A percentile compares a stretch with the other conserved stretches of the same genome.
Evolutionary conservation across 2,797 vertebrate genomes (phyloP).

Genomic region (Sandelia bainsii): DNA sequence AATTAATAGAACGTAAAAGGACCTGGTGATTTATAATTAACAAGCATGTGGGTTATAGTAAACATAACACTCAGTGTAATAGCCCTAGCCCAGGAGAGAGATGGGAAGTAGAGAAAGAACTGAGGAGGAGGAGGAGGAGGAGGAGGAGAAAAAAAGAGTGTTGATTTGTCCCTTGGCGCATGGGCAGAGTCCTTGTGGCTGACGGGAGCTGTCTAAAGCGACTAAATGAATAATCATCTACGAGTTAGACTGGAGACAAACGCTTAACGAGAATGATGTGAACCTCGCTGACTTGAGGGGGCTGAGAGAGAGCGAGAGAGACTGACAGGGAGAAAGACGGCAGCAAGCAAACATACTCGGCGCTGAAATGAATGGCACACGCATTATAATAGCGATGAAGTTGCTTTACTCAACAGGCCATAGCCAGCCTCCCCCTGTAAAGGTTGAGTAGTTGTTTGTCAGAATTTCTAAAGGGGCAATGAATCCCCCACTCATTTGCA

Average conservation of each 20-base stretch:
- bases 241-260: conserved; percentile 94
- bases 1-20: conserved; percentile 97
- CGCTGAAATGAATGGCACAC: conserved; percentile 66
- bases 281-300: conserved; percentile 78
- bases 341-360: conserved; percentile 55
- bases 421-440: conserved; percentile 55
- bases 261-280: conserved; percentile 92
- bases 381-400: conserved; percentile 67
- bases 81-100: conserved; percentile 79
- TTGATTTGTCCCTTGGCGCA: conserved; percentile 80
- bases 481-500: conserved; percentile 63
- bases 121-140: conserved; percentile 65
- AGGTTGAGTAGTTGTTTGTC: conserved; percentile 75
- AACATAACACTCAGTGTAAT: conserved; percentile 81
- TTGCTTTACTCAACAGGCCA: conserved; percentile 70
- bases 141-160: conserved; percentile 58
- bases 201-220: conserved; percentile 80
- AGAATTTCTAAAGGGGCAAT: conserved; percentile 70
- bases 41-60: conserved; percentile 89
- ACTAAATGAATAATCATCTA: conserved; percentile 99
- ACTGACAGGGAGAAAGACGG: conserved; percentile 63
- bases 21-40: conserved; percentile 98
- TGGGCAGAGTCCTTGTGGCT: conserved; percentile 77
- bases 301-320: conserved; percentile 49
- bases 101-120: conserved; percentile 72